Evolutionary conservation across 2,113 vertebrate species (phyloP).

Genomic region (Lethenteron reissneri): DNA sequence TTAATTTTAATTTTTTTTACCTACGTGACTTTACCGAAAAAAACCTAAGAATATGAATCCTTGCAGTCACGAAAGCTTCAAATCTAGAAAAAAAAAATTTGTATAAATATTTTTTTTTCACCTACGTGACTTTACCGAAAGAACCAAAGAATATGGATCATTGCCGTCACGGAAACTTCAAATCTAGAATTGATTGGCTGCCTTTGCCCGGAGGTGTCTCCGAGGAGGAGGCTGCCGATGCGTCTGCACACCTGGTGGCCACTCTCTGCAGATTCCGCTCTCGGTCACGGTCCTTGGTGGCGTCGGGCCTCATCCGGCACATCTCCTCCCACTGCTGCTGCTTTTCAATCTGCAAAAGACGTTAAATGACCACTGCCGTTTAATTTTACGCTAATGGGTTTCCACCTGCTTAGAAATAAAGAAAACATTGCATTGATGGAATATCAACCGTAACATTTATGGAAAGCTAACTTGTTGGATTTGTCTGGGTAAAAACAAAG

Average conservation of each 20-base stretch:
- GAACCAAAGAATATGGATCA: not conserved
- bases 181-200: not conserved
- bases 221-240: not conserved
- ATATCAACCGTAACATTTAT: not conserved
- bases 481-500: not conserved
- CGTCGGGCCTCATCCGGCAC: slow-evolving; percentile 61
- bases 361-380: not conserved
- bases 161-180: not conserved
- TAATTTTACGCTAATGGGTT: not conserved
- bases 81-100: not conserved
- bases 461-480: not conserved
- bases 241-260: slow-evolving; percentile 45
- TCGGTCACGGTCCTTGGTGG: slow-evolving; percentile 42
- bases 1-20: no score
- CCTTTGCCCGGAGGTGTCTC: not conserved
- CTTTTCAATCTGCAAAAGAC: slow-evolving; percentile 39
- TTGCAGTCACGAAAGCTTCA: no score
- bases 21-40: no score
- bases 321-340: slow-evolving; percentile 68
- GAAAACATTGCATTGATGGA: not conserved
- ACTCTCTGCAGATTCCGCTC: slow-evolving; percentile 60
- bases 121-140: not conserved
- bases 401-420: not conserved
- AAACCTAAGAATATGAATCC: no score
- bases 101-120: not conserved